Percentiles rank a stretch among this genome's conserved stretches.
These are phyloP conservation scores for Zonitis immaculata DNA, from an alignment of 2,888 invertebrate species.

Conservation along the genomic window DNA sequence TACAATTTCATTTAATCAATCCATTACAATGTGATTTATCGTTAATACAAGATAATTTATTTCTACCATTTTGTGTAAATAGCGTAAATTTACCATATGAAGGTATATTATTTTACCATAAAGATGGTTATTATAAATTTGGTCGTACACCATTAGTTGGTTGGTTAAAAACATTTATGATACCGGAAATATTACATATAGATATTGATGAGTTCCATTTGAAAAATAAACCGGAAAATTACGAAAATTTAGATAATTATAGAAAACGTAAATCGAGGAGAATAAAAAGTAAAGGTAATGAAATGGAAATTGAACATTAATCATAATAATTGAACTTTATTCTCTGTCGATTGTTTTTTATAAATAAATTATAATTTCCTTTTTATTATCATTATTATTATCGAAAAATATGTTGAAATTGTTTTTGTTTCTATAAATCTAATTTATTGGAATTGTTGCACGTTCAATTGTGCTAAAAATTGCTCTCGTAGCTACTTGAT, in stretches of 20 bases:
- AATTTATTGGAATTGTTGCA: background rate
- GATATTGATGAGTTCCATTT: slow-evolving; percentile 49
- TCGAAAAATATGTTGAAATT: background rate
- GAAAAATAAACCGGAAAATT: slow-evolving; percentile 50
- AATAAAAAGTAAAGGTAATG: slow-evolving; percentile 3
- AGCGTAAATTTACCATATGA: slow-evolving; percentile 59
- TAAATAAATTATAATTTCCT: background rate
- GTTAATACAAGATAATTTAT: slow-evolving; percentile 50
- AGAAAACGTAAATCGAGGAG: slow-evolving; percentile 40
- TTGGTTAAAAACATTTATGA: slow-evolving; percentile 89
- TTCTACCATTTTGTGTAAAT: slow-evolving; percentile 41
- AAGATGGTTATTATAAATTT: slow-evolving; percentile 64
- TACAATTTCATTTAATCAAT: slow-evolving; percentile 51
- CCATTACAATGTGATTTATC: slow-evolving; percentile 49
- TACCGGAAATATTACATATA: slow-evolving; percentile 66
- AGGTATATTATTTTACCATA: slow-evolving; percentile 90
- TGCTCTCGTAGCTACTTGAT: background rate
- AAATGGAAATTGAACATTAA: background rate
- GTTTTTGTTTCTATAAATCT: background rate
- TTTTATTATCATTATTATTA: background rate
- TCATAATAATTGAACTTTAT: background rate
- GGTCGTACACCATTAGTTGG: slow-evolving; percentile 83
- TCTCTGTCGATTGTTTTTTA: background rate
- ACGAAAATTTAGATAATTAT: slow-evolving; percentile 51
- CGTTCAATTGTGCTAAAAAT: background rate